phyloP scores from a whole-genome alignment of 2,888 invertebrate species.

The Luperina testacea region DNA sequence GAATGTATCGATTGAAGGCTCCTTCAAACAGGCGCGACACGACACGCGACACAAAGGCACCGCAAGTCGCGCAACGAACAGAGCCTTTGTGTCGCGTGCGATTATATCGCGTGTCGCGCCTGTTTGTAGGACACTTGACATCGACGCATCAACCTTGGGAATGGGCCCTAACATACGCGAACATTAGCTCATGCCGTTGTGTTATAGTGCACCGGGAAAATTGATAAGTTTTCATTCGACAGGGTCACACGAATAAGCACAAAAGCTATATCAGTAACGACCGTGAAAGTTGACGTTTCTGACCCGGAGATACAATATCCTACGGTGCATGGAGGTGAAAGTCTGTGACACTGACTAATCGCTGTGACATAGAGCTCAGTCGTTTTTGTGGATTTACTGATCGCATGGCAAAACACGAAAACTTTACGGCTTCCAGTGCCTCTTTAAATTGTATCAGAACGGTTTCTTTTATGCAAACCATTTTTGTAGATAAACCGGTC shows the following conservation, averaged over 20 bases:
- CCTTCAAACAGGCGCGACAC: no score
- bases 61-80: no score
- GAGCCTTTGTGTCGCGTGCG: no score
- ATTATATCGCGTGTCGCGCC: no score
- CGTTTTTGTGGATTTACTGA: constrained; percentile 69
- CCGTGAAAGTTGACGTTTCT: constrained; percentile 80
- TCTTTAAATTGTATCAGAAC: constrained; percentile 43
- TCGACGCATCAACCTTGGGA: constrained; percentile 70
- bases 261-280: constrained; percentile 76
- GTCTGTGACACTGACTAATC: constrained; percentile 85
- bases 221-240: constrained; percentile 74
- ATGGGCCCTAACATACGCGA: constrained; percentile 60
- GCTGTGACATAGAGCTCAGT: constrained; percentile 74
- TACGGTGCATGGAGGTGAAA: constrained; percentile 83
- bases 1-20: constrained; percentile 70
- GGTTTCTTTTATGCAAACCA: constrained; percentile 45
- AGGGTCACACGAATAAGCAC: constrained; percentile 72
- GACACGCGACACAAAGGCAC: no score
- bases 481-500: constrained; percentile 56
- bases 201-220: constrained; percentile 65
- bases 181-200: constrained; percentile 45
- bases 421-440: constrained; percentile 32
- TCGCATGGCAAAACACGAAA: constrained; percentile 63
- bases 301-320: constrained; percentile 80
- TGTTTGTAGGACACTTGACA: constrained; percentile 60